Percentiles rank a stretch among this genome's conserved stretches.
phyloP scores from a whole-genome alignment of 2,113 vertebrate species.

The Eretmodus cyanostictus region DNA sequence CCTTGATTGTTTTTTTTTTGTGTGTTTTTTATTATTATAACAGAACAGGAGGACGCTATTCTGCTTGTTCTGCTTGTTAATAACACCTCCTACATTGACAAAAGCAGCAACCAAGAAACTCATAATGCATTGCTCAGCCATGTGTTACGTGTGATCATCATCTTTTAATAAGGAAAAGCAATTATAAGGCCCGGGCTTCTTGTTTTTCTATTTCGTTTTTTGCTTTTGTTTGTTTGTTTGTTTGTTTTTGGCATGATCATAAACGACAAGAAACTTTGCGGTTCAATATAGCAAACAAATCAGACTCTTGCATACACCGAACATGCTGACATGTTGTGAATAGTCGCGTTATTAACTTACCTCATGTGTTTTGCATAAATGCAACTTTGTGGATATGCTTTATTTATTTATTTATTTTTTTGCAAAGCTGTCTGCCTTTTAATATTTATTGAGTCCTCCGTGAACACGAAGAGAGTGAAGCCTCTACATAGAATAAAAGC shows the following conservation, averaged over 20 bases:
- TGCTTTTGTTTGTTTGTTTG: background rate
- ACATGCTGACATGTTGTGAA: background rate
- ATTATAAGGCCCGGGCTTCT: background rate
- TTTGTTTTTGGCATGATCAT: background rate
- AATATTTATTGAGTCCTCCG: background rate
- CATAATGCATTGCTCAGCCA: slow-evolving; percentile 18
- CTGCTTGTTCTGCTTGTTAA: slow-evolving; percentile 16
- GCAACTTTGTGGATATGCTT: background rate
- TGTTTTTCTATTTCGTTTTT: background rate
- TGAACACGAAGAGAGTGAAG: background rate
- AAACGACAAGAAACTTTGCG: background rate
- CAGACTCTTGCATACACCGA: background rate
- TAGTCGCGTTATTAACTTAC: background rate
- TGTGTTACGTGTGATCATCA: slow-evolving; percentile 27
- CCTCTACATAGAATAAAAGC: background rate
- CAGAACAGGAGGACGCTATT: background rate
- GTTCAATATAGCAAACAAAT: background rate
- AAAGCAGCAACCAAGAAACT: background rate
- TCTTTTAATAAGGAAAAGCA: slow-evolving; percentile 37
- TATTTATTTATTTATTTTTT: background rate
- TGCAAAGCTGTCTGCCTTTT: background rate
- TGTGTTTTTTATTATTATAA: background rate
- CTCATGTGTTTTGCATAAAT: background rate
- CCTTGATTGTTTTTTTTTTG: background rate
- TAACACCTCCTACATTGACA: slow-evolving; percentile 9